A percentile compares a stretch with the other conserved stretches of the same genome.
Conservation (phyloP, 2,797 vertebrate species). For the Alfaro cultratus region DNA sequence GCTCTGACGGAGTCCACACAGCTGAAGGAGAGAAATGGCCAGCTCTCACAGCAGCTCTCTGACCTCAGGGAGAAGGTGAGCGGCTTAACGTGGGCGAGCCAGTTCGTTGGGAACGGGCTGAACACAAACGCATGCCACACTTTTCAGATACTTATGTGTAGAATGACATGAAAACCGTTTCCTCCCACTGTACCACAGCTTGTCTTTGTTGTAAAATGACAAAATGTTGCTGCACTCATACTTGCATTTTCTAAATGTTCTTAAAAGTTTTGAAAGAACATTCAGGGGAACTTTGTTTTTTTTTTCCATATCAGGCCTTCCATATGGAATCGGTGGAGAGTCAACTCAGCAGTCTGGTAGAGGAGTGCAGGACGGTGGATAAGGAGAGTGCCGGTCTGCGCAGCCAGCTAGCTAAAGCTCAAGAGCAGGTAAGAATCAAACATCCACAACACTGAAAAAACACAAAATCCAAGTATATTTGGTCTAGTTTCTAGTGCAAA, state of each 20-base stretch:
- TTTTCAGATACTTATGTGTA: not conserved
- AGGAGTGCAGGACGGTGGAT: conserved; percentile 81
- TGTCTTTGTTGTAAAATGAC: not conserved
- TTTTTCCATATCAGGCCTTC: conserved; percentile 57
- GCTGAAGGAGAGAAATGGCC: conserved; percentile 84
- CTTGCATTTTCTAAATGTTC: not conserved
- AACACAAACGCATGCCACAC: not conserved
- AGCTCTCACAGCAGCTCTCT: conserved; percentile 85
- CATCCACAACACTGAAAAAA: not conserved
- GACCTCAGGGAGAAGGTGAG: conserved; percentile 83
- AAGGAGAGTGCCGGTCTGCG: conserved; percentile 80
- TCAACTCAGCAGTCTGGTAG: conserved; percentile 76
- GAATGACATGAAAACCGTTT: not conserved
- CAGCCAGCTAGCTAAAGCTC: conserved; percentile 79
- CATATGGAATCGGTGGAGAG: conserved; percentile 80
- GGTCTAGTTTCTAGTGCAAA: too few species aligned
- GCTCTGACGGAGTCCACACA: conserved; percentile 78
- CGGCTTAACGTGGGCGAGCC: not conserved
- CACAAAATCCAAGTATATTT: too few species aligned
- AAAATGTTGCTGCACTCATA: not conserved
- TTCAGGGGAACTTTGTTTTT: not conserved
- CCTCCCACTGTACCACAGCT: not conserved
- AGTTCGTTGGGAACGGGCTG: not conserved
- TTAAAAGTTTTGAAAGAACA: not conserved
- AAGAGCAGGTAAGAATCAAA: conserved; percentile 81